A percentile compares a stretch with the other conserved stretches of the same genome.
Conservation (phyloP, 2,888 invertebrate genomes). For the Empis stercorea region DNA sequence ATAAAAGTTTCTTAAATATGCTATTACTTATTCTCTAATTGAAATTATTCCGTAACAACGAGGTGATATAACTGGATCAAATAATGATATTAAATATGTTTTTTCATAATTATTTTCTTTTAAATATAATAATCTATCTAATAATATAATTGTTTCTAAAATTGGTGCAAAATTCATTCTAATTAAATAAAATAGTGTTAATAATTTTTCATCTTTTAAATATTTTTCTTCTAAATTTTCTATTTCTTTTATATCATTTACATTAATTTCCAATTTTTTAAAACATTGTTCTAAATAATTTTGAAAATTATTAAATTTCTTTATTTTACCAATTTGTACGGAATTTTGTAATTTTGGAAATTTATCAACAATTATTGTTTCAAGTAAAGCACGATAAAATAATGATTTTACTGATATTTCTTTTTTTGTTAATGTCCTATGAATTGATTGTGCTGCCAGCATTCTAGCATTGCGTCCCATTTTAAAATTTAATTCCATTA, state of each 20-base stretch:
- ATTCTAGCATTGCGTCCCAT: constrained; percentile 70
- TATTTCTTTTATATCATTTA: constrained; percentile 33
- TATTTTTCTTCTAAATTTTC: constrained; percentile 35
- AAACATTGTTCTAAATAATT: constrained; percentile 60
- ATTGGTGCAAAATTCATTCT: constrained; percentile 65
- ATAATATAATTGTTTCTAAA: constrained; percentile 65
- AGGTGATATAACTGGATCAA: constrained; percentile 75
- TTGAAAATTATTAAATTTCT: constrained; percentile 48
- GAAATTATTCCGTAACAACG: constrained; percentile 65
- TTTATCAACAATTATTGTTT: constrained; percentile 43
- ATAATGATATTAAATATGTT: constrained; percentile 59
- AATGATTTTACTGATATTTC: constrained; percentile 49
- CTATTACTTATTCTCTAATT: constrained; percentile 28
- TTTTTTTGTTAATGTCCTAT: constrained; percentile 45
- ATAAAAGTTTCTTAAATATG: too few relatives aligned
- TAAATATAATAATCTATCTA: constrained; percentile 70
- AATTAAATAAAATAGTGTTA: constrained; percentile 64
- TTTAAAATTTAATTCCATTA: constrained; percentile 38
- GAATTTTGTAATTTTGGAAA: constrained; percentile 30
- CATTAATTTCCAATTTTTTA: constrained; percentile 39
- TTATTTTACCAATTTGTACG: constrained; percentile 48
- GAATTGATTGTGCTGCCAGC: constrained; percentile 74
- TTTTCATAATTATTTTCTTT: constrained; percentile 46
- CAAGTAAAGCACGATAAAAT: constrained; percentile 63
- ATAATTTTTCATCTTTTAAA: constrained; percentile 40